These are phyloP conservation scores for Centroberyx gerrardi DNA, from an alignment of 2,797 vertebrate genomes.

Conservation along the genomic window DNA sequence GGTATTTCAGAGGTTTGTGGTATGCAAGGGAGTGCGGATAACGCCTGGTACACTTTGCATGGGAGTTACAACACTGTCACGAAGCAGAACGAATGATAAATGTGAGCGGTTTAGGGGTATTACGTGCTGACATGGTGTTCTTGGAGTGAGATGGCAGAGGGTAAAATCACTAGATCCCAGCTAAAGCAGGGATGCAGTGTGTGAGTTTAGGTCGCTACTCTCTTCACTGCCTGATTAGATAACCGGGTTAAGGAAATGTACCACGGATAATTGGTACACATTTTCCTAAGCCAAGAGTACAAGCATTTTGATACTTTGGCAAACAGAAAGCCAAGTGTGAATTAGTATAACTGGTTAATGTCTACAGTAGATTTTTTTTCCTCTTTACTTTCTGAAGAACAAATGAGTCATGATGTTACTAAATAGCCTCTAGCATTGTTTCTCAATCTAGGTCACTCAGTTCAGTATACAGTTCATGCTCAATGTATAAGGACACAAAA, in stretches of 20 bases:
- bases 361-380: background rate
- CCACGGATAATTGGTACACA: background rate
- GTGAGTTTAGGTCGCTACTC: no score
- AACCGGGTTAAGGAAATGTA: no score
- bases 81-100: conserved; percentile 29
- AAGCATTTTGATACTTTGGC: no score
- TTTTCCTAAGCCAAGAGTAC: background rate
- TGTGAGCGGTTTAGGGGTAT: conserved; percentile 10
- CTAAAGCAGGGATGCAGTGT: no score
- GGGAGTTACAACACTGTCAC: conserved; percentile 33
- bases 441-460: background rate
- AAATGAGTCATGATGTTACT: conserved; percentile 10
- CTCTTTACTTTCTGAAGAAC: background rate
- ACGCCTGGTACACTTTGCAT: conserved; percentile 35
- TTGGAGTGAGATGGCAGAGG: background rate
- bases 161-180: no score
- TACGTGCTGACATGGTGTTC: no score
- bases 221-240: no score
- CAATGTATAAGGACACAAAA: background rate
- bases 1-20: conserved; percentile 26
- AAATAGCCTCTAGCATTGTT: background rate
- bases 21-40: conserved; percentile 57
- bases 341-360: no score
- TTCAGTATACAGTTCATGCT: background rate
- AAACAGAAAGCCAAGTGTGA: no score